Evolutionary conservation across 2,888 invertebrate genomes (phyloP).

Genomic region (Dryadula phaetusa): DNA sequence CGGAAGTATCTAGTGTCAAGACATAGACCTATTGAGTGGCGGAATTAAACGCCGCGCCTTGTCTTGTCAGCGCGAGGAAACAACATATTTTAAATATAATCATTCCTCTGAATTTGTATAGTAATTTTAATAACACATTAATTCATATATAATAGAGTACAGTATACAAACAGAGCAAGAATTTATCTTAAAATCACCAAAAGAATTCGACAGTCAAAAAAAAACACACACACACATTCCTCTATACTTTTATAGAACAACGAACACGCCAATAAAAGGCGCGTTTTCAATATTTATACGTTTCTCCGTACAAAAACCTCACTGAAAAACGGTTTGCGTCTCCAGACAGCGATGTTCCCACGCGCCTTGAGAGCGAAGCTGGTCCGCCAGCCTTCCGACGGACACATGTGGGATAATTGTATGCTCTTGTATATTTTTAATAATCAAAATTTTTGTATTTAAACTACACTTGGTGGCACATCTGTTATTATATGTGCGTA

Average conservation of each 20-base stretch:
- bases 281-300: constrained; percentile 52
- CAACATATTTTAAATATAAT: too few species aligned
- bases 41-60: too few species aligned
- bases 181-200: too few species aligned
- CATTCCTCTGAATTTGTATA: too few species aligned
- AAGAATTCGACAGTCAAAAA: constrained; percentile 12
- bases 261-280: constrained; percentile 27
- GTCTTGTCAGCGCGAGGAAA: too few species aligned
- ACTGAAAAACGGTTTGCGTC: constrained; percentile 61
- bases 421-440: constrained; percentile 61
- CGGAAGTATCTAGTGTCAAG: too few species aligned
- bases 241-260: constrained; percentile 31
- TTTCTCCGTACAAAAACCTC: constrained; percentile 61
- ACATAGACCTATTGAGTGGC: too few species aligned
- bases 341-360: constrained; percentile 75
- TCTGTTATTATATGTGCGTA: too few species aligned
- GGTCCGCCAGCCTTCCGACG: constrained; percentile 48
- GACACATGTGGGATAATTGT: constrained; percentile 65
- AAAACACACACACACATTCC: too few species aligned
- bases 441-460: constrained; percentile 35
- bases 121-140: too few species aligned
- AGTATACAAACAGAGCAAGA: neutral
- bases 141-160: too few species aligned
- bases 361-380: constrained; percentile 51
- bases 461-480: too few species aligned